Evolutionary conservation across 2,888 invertebrate genomes (phyloP).

Genomic region (Venusia cambrica): DNA sequence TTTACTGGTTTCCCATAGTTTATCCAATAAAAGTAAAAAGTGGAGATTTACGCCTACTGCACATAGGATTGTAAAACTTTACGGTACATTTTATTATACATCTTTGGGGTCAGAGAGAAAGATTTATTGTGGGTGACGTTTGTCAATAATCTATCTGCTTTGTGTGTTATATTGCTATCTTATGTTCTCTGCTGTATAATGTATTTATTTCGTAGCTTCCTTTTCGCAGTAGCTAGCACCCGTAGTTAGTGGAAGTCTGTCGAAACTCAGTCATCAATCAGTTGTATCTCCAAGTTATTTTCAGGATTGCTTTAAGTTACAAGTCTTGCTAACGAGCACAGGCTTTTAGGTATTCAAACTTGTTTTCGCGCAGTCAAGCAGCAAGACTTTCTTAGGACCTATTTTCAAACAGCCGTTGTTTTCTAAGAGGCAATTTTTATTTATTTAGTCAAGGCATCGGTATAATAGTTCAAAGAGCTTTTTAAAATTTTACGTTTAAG

Average conservation of each 20-base stretch:
- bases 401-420: too few species aligned
- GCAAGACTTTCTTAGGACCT: too few species aligned
- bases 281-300: conserved; percentile 1
- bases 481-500: too few species aligned
- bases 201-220: too few species aligned
- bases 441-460: too few species aligned
- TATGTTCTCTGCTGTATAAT: conserved; percentile 6
- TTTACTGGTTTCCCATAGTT: conserved; percentile 1
- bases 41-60: conserved; percentile 16
- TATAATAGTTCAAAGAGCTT: too few species aligned
- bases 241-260: too few species aligned
- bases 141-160: too few species aligned
- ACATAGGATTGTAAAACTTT: conserved; percentile 18
- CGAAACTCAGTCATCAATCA: too few species aligned
- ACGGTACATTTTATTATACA: conserved; percentile 20
- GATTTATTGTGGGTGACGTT: conserved; percentile 21
- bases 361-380: conserved; percentile 18
- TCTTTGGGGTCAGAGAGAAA: conserved; percentile 18
- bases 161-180: conserved; percentile 12
- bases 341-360: conserved; percentile 16
- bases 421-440: too few species aligned
- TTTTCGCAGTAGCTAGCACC: too few species aligned
- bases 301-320: conserved; percentile 1
- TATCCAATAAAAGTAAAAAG: conserved; percentile 7
- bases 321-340: conserved; percentile 7